Base-by-base conservation (phyloP, 2,113 vertebrate genomes). In the Nicator chloris region DNA sequence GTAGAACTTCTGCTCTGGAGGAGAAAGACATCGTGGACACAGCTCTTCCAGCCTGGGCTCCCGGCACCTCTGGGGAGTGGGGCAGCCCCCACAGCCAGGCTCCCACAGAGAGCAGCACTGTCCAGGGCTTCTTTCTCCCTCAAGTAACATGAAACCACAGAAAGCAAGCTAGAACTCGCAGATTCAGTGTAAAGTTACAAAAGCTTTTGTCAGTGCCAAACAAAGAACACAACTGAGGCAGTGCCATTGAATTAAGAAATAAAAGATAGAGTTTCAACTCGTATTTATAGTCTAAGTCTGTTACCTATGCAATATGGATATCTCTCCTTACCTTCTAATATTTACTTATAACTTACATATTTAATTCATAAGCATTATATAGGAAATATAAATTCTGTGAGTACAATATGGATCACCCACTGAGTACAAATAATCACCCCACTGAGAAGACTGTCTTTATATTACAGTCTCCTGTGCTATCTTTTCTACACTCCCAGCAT, bases 141-240 rank as follows among this genome's bases (percentile, higher is more conserved):
- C 90, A 80, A 90, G 96, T 88, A 96, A 97, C 45, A 22, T 65
- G 81, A 98, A 97, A 95, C 66, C 84, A 50, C 60, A 60, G 66
- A 80, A 88, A 80, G 84, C 78, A 92, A 85, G 19, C 65, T 94
- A 90, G 71, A 96, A 94, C 37, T 35, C 47, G 93, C 86, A 47
- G 69, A 60, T 65, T 78, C 73, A 61, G 88, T 84, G 91, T 89
- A 80, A 94, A 95, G 82, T 94, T 83, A 91, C 91, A 96, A 94
- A 92, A 95, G 92, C 89, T 84, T 94, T 93, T 95, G 76, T 88
- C 76, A 92, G 28, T 66, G 45, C 22, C 14, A 3, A 45, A 95
- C 76, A 97, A 97, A 97, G 93, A 82, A 57, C 27, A 24, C 37
- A 77, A 56, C 72, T 56, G 88, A 90, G 53, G 70, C 78, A 83